A percentile compares a stretch with the other conserved stretches of the same genome.
Conservation (phyloP, 2,113 vertebrate genomes). For the Cephalopholis sonnerati region DNA sequence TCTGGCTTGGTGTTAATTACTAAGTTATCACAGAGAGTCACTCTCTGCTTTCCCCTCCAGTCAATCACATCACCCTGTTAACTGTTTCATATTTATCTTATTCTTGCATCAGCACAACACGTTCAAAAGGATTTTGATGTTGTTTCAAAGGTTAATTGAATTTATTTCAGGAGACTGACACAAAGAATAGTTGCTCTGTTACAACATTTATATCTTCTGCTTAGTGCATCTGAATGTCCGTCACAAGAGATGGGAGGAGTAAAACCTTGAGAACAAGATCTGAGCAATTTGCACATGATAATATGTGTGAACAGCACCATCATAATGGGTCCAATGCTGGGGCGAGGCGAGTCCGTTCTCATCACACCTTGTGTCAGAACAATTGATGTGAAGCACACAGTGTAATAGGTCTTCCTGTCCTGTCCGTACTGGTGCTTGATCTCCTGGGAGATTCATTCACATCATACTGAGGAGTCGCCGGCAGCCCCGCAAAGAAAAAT, state of each 20-base stretch:
- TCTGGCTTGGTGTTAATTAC: constrained; percentile 62
- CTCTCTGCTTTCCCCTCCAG: background rate
- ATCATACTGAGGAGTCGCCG: constrained; percentile 10
- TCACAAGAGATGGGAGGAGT: background rate
- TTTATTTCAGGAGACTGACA: constrained; percentile 5
- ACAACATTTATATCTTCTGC: background rate
- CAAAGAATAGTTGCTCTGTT: background rate
- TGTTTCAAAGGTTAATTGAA: constrained; percentile 18
- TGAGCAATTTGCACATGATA: constrained; percentile 66
- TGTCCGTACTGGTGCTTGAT: constrained; percentile 48
- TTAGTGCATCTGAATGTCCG: background rate
- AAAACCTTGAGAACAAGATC: constrained; percentile 21
- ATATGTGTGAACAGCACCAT: constrained; percentile 66
- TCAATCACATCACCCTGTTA: background rate
- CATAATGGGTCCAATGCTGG: constrained; percentile 44
- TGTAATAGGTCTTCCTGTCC: constrained; percentile 65
- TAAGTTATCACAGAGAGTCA: constrained; percentile 31
- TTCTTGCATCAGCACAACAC: background rate
- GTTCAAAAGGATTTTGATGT: background rate
- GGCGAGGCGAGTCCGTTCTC: constrained; percentile 37
- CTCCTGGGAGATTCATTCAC: constrained; percentile 62
- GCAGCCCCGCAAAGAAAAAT: constrained; percentile 20
- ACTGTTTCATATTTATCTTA: background rate
- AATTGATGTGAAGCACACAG: constrained; percentile 60
- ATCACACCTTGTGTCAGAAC: constrained; percentile 60